phyloP scores from a whole-genome alignment of 92 coral and sea anemone species.

The Scolanthus callimorphus region DNA sequence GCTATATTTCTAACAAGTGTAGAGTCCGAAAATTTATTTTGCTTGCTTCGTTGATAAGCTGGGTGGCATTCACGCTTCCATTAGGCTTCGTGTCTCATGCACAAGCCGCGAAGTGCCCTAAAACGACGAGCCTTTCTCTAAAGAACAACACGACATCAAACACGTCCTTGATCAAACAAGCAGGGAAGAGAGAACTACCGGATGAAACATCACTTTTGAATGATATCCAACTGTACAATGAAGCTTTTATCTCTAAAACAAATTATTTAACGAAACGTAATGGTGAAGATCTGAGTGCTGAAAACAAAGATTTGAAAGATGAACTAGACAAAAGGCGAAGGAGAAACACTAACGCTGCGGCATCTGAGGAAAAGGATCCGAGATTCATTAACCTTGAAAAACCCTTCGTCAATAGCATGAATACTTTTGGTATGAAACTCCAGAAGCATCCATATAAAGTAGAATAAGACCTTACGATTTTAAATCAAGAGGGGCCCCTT shows the following conservation, averaged over 20 bases:
- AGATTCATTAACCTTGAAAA: conserved; percentile 20
- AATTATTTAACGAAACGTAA: too few species aligned
- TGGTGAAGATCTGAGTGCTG: not conserved
- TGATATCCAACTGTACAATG: not conserved
- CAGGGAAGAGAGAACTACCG: not conserved
- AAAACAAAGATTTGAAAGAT: not conserved
- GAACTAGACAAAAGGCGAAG: conserved; percentile 1
- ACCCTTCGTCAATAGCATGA: conserved; percentile 49
- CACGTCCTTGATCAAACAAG: not conserved
- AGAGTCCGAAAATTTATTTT: conserved; percentile 58
- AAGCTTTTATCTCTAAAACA: too few species aligned
- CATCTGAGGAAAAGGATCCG: conserved; percentile 2
- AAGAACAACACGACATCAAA: conserved; percentile 1
- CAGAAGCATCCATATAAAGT: too few species aligned
- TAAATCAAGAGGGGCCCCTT: conserved; percentile 52
- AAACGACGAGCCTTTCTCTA: conserved; percentile 2
- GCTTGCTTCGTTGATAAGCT: conserved; percentile 54
- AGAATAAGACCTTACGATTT: conserved; percentile 64
- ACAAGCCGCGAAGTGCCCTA: conserved; percentile 27
- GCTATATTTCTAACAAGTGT: conserved; percentile 59
- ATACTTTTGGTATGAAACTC: conserved; percentile 46
- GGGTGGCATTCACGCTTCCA: conserved; percentile 70
- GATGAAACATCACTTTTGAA: not conserved
- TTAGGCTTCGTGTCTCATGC: conserved; percentile 49
- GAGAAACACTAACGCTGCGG: not conserved